These are phyloP conservation scores for Ophion ventricosus DNA, from an alignment of 2,888 invertebrate genomes.

Conservation along the genomic window DNA sequence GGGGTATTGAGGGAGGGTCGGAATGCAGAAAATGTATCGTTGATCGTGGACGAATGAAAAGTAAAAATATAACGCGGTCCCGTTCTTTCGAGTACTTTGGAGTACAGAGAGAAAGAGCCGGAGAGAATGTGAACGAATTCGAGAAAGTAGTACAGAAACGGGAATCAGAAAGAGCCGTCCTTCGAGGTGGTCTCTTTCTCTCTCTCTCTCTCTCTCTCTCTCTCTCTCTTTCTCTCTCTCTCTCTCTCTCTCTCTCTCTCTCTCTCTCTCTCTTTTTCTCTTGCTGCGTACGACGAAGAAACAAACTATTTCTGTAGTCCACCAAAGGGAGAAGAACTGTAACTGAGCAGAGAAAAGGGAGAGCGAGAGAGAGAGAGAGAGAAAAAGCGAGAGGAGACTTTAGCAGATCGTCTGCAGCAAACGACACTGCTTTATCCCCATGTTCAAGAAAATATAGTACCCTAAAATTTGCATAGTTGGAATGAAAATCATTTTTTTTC, in stretches of 20 bases:
- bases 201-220: conserved; percentile 62
- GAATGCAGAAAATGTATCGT: not conserved
- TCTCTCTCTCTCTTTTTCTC: conserved; percentile 44
- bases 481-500: no score
- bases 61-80: not conserved
- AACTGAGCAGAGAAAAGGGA: conserved; percentile 15
- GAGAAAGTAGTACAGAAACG: conserved; percentile 38
- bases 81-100: not conserved
- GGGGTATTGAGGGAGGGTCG: no score
- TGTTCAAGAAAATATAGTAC: no score
- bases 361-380: not conserved
- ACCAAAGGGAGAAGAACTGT: not conserved
- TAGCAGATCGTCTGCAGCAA: no score
- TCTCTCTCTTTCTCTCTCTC: conserved; percentile 62
- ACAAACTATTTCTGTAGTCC: conserved; percentile 72
- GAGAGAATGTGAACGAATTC: conserved; percentile 11
- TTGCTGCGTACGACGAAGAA: conserved; percentile 55
- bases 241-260: conserved; percentile 62
- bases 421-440: no score
- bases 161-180: conserved; percentile 67
- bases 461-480: no score
- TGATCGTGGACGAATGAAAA: conserved; percentile 1
- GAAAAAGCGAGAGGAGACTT: no score
- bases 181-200: conserved; percentile 69
- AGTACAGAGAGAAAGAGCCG: conserved; percentile 8